Evolutionary conservation across 2,888 invertebrate genomes (phyloP).

Genomic region (Entomobrya proxima): DNA sequence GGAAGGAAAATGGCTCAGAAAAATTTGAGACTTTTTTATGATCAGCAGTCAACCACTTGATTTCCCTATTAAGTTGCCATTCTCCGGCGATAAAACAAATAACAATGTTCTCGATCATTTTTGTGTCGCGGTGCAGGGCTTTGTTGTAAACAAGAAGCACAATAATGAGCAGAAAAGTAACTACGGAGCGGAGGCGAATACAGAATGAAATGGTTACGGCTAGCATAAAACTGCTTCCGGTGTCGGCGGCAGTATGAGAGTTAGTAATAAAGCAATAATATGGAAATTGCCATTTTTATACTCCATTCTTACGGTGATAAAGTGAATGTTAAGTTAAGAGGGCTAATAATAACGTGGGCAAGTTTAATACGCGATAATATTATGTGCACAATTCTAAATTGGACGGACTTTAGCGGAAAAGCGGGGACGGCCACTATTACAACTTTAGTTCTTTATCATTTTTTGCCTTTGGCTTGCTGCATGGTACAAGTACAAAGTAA

Average conservation of each 20-base stretch:
- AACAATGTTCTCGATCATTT: not conserved
- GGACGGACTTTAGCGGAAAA: too few species aligned
- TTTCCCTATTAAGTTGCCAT: constrained; percentile 21
- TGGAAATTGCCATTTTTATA: not conserved
- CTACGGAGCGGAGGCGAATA: not conserved
- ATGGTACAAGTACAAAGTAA: too few species aligned
- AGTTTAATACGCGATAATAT: too few species aligned
- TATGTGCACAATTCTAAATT: too few species aligned
- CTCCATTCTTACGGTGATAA: not conserved
- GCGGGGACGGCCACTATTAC: too few species aligned
- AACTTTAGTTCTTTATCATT: too few species aligned
- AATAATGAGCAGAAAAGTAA: not conserved
- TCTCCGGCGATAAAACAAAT: not conserved
- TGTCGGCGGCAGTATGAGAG: not conserved
- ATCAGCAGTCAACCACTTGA: constrained; percentile 21
- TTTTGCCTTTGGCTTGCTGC: too few species aligned
- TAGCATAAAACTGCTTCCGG: constrained; percentile 16
- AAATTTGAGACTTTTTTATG: not conserved
- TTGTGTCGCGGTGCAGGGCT: not conserved
- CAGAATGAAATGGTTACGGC: not conserved
- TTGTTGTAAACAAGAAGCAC: not conserved
- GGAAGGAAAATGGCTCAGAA: not conserved
- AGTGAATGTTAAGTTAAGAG: not conserved
- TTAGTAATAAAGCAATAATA: not conserved
- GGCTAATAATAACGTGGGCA: not conserved